Evolutionary conservation across 1,140 invertebrate species (phyloP).

Genomic region (Ptiloglossa arizonensis): DNA sequence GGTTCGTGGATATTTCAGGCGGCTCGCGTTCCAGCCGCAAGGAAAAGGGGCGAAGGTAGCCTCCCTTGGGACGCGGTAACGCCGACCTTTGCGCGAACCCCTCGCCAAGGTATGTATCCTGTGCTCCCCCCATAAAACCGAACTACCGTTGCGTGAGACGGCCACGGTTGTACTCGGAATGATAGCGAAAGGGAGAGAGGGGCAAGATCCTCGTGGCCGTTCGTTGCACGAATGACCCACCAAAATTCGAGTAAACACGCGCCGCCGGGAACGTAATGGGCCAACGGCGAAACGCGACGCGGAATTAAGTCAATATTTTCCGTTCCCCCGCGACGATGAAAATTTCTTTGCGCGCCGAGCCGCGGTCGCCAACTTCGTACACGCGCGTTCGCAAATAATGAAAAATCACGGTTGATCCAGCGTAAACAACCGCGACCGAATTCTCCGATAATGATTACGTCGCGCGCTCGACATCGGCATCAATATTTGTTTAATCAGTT

Average conservation of each 20-base stretch:
- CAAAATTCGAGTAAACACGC: constrained; percentile 34
- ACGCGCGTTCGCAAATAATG: not conserved
- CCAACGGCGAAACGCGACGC: not conserved
- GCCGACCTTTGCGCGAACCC: constrained; percentile 54
- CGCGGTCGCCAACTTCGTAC: not conserved
- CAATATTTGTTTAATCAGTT: constrained; percentile 10
- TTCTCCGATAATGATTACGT: no score
- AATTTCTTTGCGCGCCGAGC: not conserved
- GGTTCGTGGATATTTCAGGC: constrained; percentile 66
- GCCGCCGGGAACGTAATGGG: not conserved
- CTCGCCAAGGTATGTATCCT: constrained; percentile 49
- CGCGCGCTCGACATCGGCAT: not conserved
- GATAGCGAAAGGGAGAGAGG: constrained; percentile 50
- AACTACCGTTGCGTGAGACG: constrained; percentile 59
- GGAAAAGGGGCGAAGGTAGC: constrained; percentile 31
- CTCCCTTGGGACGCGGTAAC: constrained; percentile 55
- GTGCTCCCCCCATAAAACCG: constrained; percentile 57
- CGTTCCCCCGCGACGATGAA: not conserved
- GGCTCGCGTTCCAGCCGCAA: constrained; percentile 49
- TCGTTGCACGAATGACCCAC: constrained; percentile 35
- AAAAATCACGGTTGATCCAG: not conserved
- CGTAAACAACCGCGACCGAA: no score
- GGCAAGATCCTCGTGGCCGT: no score
- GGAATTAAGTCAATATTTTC: constrained; percentile 37
- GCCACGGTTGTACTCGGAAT: constrained; percentile 52